phyloP scores from a whole-genome alignment of 1,140 invertebrate species.

The Eurosta solidaginis region DNA sequence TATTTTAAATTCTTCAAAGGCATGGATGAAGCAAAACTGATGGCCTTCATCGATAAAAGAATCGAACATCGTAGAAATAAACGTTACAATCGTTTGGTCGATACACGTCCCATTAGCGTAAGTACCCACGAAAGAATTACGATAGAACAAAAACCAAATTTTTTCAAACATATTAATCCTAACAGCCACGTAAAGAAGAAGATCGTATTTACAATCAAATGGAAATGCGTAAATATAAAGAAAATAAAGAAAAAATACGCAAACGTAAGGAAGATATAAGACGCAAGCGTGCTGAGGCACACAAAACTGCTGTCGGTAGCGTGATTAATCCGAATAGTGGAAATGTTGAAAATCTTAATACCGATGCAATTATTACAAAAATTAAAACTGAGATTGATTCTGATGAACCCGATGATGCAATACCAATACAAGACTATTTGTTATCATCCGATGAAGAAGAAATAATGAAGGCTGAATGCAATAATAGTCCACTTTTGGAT shows the following conservation, averaged over 20 bases:
- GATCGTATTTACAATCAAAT: conserved; percentile 72
- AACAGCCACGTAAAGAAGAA: conserved; percentile 71
- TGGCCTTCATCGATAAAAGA: conserved; percentile 42
- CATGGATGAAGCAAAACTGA: conserved; percentile 34
- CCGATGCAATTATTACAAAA: not conserved
- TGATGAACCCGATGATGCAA: conserved; percentile 36
- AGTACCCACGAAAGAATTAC: conserved; percentile 57
- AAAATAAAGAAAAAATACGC: conserved; percentile 78
- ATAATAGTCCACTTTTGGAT: conserved; percentile 34
- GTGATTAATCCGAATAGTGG: not conserved
- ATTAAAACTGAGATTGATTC: conserved; percentile 34
- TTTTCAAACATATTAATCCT: not conserved
- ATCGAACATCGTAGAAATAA: conserved; percentile 42
- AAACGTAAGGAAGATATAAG: conserved; percentile 69
- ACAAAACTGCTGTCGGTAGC: not conserved
- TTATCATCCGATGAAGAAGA: conserved; percentile 53
- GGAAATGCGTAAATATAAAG: conserved; percentile 70
- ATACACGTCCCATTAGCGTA: conserved; percentile 73
- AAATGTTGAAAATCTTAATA: not conserved
- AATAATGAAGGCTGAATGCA: not conserved
- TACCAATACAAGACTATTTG: conserved; percentile 51
- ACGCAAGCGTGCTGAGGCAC: conserved; percentile 41
- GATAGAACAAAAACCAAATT: too few species aligned
- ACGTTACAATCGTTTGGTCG: conserved; percentile 62
- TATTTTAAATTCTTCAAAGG: not conserved